phyloP scores from a whole-genome alignment of 1,140 invertebrate genomes.

The Trichogramma pretiosum region DNA sequence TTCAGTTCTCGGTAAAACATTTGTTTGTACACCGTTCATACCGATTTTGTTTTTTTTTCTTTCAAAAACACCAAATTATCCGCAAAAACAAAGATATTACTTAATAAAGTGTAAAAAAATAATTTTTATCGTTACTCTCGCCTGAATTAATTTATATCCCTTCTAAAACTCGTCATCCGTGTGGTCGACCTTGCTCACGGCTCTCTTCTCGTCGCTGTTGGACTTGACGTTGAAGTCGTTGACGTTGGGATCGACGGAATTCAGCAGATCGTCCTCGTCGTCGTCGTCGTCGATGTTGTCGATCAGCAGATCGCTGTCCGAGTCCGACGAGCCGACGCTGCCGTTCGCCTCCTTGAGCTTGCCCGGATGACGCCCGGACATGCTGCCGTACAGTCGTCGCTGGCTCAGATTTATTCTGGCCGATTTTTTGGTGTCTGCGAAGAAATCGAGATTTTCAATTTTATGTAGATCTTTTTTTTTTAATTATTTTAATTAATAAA shows the following conservation, averaged over 20 bases:
- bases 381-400: conserved; percentile 46
- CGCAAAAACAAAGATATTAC: too few relatives aligned
- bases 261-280: conserved; percentile 40
- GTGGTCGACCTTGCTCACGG: conserved; percentile 36
- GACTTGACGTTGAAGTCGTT: conserved; percentile 32
- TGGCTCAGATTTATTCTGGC: conserved; percentile 34
- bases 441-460: conserved; percentile 1
- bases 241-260: conserved; percentile 25
- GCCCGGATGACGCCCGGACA: conserved; percentile 43
- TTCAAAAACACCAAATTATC: too few relatives aligned
- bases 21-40: too few relatives aligned
- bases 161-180: conserved; percentile 42
- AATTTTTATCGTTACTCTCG: too few relatives aligned
- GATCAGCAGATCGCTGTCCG: conserved; percentile 46
- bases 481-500: conserved; percentile 2
- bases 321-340: conserved; percentile 39
- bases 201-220: conserved; percentile 32
- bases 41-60: too few relatives aligned
- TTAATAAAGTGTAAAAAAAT: too few relatives aligned
- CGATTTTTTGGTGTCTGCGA: conserved; percentile 27
- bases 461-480: not conserved
- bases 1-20: too few relatives aligned
- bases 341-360: conserved; percentile 38
- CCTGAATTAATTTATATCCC: too few relatives aligned
- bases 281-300: conserved; percentile 44